These are phyloP conservation scores for Pseudomugil tenellus DNA, from an alignment of 2,797 vertebrate species.

Conservation along the genomic window DNA sequence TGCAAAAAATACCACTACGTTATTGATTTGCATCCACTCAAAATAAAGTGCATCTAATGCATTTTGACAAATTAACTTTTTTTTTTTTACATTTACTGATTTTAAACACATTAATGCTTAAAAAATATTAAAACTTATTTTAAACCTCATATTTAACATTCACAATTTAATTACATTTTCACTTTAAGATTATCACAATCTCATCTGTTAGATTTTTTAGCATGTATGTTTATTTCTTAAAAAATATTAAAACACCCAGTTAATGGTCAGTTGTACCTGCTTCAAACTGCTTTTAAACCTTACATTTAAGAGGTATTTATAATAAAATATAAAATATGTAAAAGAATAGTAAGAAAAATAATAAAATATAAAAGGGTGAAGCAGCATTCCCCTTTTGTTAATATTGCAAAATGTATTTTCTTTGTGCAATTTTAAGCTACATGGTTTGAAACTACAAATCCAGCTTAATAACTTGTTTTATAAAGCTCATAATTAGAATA, in stretches of 20 bases:
- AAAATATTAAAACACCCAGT: neutral
- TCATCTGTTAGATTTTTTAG: neutral
- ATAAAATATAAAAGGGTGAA: neutral
- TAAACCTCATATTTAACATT: neutral
- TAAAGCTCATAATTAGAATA: neutral
- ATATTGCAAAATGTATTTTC: neutral
- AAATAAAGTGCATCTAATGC: neutral
- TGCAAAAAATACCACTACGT: slow-evolving; percentile 10
- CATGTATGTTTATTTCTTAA: neutral
- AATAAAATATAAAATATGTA: no score
- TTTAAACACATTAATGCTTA: no score
- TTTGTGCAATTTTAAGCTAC: neutral
- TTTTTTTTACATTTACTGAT: neutral
- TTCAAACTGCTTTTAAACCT: neutral
- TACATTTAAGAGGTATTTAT: no score
- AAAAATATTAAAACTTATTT: neutral
- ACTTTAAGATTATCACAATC: neutral
- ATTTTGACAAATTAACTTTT: neutral
- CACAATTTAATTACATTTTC: neutral
- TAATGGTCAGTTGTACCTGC: neutral
- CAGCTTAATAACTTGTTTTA: neutral
- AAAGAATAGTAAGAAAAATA: no score
- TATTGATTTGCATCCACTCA: neutral
- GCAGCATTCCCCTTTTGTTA: neutral
- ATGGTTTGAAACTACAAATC: neutral